Base-by-base conservation (phyloP, 2,888 invertebrate genomes). In the Hoplodrina blanda region DNA sequence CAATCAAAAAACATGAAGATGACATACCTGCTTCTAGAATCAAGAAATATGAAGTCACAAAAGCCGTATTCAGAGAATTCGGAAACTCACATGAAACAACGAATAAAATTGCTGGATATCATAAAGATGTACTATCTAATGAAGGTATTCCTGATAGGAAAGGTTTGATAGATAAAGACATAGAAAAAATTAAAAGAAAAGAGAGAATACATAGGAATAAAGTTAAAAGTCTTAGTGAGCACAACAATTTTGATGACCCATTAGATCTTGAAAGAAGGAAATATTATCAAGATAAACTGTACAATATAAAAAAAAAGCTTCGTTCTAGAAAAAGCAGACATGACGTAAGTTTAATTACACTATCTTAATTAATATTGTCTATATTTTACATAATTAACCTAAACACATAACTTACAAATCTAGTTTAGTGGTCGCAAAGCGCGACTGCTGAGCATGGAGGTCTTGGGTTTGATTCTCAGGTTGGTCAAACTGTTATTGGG, bases 271-370 rank as follows among this genome's bases (percentile, higher is more conserved):
- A 92, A 25, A 89, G 93, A 83, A 89, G 90, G 68, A 91, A 89
- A 64, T 94, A 87, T 81, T 94, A 94, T 72, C 91, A 93, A 72
- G 89, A 91, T 1, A 94, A 91, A 84, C 81, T 94, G 5, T 89
- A 91, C 41, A 89, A 87, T 65, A 84, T 95, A 13, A 88, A 91
- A 62, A 88, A 85, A 53, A 91, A 86, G 75, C 73, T 92, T 11
- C 86, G 82, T 11, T 80, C 69, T 19, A 83, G 85, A 5, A 83
- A 60, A 61, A 70, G 63, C 17, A 85, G 82, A 69, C 85, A 70
- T 33, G 73, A 83, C 4, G 89, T 89, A 81, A 85, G 88, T 82
- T 33, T 33, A 46, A 25, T 20, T 6, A 41, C 13, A 41, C 41
- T 11, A 2, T 41, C 41, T 13, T 3, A 41, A 41, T 41, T 5